Percentiles rank a stretch among this genome's conserved stretches.
These are phyloP conservation scores for Mirounga angustirostris DNA, from an alignment of 2,113 vertebrate genomes.

Conservation along the genomic window DNA sequence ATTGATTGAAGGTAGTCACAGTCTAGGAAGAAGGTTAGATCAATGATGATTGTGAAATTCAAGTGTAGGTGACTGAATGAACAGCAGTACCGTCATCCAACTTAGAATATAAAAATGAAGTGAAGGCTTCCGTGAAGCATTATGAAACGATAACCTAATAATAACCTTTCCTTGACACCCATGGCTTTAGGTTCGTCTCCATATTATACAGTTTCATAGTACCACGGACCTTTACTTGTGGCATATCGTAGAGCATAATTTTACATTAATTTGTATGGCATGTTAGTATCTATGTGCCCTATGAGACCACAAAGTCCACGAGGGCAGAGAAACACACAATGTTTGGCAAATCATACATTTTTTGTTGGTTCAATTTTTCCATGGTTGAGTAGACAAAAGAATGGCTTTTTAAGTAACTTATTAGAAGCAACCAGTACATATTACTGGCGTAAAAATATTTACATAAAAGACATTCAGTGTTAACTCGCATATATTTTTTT, in stretches of 20 bases:
- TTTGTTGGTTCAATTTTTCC: slow-evolving; percentile 1
- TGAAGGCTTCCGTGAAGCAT: neutral
- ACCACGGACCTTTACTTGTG: neutral
- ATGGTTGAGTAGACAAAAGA: neutral
- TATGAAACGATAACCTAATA: neutral
- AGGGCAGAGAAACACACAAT: neutral
- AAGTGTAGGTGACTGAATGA: neutral
- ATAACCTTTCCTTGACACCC: neutral
- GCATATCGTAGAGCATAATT: neutral
- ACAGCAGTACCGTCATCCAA: neutral
- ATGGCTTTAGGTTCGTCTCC: neutral
- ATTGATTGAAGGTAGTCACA: neutral
- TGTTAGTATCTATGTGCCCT: neutral
- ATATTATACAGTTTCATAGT: neutral
- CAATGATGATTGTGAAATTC: slow-evolving; percentile 5
- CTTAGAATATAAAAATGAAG: slow-evolving; percentile 45
- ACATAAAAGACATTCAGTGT: neutral
- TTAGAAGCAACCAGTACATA: neutral
- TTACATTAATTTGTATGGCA: neutral
- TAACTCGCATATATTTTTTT: neutral
- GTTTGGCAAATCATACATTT: neutral
- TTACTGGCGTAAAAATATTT: slow-evolving; percentile 1
- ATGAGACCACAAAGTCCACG: neutral
- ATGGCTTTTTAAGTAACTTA: neutral
- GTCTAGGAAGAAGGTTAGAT: neutral